Base-by-base conservation (phyloP, 2,797 vertebrate species). In the Alauda arvensis region DNA sequence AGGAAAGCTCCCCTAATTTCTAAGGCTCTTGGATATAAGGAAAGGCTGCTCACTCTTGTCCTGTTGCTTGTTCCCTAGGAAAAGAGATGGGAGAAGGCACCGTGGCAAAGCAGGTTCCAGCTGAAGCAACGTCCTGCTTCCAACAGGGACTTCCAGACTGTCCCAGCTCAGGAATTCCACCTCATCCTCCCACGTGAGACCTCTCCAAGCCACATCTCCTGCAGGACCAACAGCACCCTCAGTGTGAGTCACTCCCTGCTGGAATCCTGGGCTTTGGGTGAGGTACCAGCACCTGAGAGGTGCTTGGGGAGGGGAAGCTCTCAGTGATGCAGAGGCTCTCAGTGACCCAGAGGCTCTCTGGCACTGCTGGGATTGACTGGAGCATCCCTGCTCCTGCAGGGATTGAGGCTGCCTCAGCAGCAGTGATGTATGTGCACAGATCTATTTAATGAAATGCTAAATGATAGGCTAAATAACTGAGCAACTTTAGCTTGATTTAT, bases 401-500 rank as follows among this genome's bases (percentile, higher is more conserved):
- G 76, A 56, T 2, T 34, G 77, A 56, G 13, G 8, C 57, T 7
- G 61, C 71, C 94, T 15, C 29, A 0, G 85, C 68, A 67, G 15
- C 0, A 1, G 11, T 76, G 93, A 91, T 89, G 77, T 18, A 76
- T 74, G 87, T 18, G 77, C 9, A 21, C 49, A 34, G 8, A 85
- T 62, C 93, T 57, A 19, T 78, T 52, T 53, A 67, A 91, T 90
- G 92, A 83, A 91, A 94, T 90, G 85, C 89, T 87, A 89, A 92
- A 93, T 72, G 92, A 92, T 34, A 69, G 87, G 66, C 88, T 91
- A 53, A 83, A 45, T 56, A 90, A 85, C 87, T 72, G 89, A 62
- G 80, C 89, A 76, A 81, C 91, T 90, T 60, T 8, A 72, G 70
- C 68, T 69, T 95, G 94, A 95, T 95, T 91, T 90, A 95, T 87